Base-by-base conservation (phyloP, 2,797 vertebrate genomes). In the Schizopygopsis pylzovi region DNA sequence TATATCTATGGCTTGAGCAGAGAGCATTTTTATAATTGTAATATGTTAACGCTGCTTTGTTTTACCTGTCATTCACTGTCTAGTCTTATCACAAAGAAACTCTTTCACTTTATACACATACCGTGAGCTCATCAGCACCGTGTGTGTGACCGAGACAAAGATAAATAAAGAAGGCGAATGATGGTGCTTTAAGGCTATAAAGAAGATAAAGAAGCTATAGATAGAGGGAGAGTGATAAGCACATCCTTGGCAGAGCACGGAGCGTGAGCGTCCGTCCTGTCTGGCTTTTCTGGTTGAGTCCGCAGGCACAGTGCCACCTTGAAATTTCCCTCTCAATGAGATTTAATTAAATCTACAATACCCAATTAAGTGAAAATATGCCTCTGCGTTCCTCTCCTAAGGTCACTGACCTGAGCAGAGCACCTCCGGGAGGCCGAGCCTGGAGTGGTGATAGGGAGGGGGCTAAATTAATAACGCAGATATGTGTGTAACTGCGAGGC, bases 321-420 rank as follows among this genome's bases (percentile, higher is more conserved):
- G 47, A 83, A 67, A 81, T 85, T 70, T 85, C n/a, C 68, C 79
- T 79, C 81, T 75, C 47, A 70, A 54, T 77, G 71, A 71, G 54
- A 43, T 80, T 87, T 87, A 71, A 87, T 89, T 89, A 83, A 87
- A 83, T 83, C 61, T 71, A 73, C 76, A 83, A 70, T 54, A 85
- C 41, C 59, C 85, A 70, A 84, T 87, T 87, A 85, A 86, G 70
- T 86, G 45, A 81, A 81, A 84, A 70, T 85, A 52, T 47, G 71
- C 16, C 52, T 65, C 33, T 61, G 41, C 4, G 67, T 82, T 79
- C 61, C n/a, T 28, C 72, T 41, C 28, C 71, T 70, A 56, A 85
- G 83, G 77, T 45, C 45, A 1, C 25, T 39, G 65, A 76, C 65
- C 47, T 68, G 45, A 67, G 56, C 71, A 37, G 39, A 52, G 56